Percentiles rank a stretch among this genome's conserved stretches.
phyloP scores from a whole-genome alignment of 2,888 invertebrate genomes.

The Eustalomyia histrio region DNA sequence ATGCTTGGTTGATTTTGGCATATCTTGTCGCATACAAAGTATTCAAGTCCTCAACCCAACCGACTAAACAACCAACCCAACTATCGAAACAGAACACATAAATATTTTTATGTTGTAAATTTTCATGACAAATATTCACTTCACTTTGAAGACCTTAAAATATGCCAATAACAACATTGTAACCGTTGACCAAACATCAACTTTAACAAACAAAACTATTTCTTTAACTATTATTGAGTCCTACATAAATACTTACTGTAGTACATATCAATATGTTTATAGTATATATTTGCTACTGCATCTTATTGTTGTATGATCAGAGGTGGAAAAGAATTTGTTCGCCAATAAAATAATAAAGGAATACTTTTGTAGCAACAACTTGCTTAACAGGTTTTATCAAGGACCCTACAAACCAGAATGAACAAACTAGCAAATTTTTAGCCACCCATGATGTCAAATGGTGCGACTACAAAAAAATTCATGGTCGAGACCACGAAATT shows the following conservation, averaged over 20 bases:
- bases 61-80: conserved; percentile 5
- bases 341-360: neutral
- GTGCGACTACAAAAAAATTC: too few relatives aligned
- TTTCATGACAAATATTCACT: conserved; percentile 66
- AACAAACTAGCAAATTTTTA: too few relatives aligned
- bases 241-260: too few relatives aligned
- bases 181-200: conserved; percentile 56
- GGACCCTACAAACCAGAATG: too few relatives aligned
- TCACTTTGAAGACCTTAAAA: conserved; percentile 62
- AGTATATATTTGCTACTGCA: conserved; percentile 11
- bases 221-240: neutral
- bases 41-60: conserved; percentile 26
- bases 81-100: conserved; percentile 56
- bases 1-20: conserved; percentile 26
- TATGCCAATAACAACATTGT: conserved; percentile 65
- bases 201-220: conserved; percentile 42
- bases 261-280: conserved; percentile 27
- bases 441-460: too few relatives aligned
- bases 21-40: conserved; percentile 7
- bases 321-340: neutral
- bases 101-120: conserved; percentile 63
- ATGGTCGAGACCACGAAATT: too few relatives aligned
- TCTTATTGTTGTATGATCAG: conserved; percentile 11
- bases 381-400: too few relatives aligned
- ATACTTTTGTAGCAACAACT: too few relatives aligned